A percentile compares a stretch with the other conserved stretches of the same genome.
phyloP scores from a whole-genome alignment of 2,888 invertebrate species.

The Scaptomyza polygonia region DNA sequence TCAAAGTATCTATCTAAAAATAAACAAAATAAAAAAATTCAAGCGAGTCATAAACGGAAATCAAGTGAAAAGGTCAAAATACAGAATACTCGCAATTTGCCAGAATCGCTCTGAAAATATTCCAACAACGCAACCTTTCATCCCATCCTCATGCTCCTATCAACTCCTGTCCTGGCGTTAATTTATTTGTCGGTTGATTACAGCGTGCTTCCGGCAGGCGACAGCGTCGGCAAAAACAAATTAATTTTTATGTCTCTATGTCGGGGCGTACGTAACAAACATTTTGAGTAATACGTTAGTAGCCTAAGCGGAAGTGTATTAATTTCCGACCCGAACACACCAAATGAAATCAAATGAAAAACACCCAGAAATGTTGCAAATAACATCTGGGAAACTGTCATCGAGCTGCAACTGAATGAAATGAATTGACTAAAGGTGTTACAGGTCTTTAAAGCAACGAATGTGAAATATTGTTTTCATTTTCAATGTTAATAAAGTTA shows the following conservation, averaged over 20 bases:
- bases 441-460: neutral
- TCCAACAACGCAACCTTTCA: slow-evolving; percentile 28
- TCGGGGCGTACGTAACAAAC: slow-evolving; percentile 43
- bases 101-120: slow-evolving; percentile 26
- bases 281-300: slow-evolving; percentile 67
- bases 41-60: slow-evolving; percentile 67
- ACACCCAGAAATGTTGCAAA: slow-evolving; percentile 13
- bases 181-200: slow-evolving; percentile 79
- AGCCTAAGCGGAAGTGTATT: slow-evolving; percentile 70
- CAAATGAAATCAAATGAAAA: slow-evolving; percentile 14
- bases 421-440: slow-evolving; percentile 16
- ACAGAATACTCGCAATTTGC: slow-evolving; percentile 65
- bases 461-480: neutral
- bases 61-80: slow-evolving; percentile 71
- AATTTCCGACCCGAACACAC: slow-evolving; percentile 59
- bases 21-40: slow-evolving; percentile 13
- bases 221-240: slow-evolving; percentile 69
- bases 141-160: slow-evolving; percentile 1
- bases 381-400: slow-evolving; percentile 40
- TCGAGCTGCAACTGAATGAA: slow-evolving; percentile 17
- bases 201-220: slow-evolving; percentile 71
- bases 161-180: slow-evolving; percentile 52
- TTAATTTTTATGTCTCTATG: slow-evolving; percentile 72
- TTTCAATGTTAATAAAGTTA: neutral
- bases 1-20: slow-evolving; percentile 12